Base-by-base conservation (phyloP, 2,113 vertebrate species). In the Etheostoma cragini region DNA sequence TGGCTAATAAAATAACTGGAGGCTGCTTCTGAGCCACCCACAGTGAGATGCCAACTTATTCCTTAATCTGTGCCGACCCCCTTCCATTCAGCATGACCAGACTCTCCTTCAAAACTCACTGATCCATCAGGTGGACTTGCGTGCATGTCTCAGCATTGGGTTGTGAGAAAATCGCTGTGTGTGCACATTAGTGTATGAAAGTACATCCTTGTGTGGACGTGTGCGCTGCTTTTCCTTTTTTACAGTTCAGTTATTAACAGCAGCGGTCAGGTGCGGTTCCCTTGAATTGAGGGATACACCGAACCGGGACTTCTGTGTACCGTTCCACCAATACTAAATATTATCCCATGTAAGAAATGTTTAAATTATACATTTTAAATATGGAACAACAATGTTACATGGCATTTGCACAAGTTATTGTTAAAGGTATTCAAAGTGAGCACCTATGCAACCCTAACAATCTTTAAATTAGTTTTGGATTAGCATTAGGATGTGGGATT, bases 1-100 rank as follows among this genome's bases (percentile, higher is more conserved):
- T 87, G 72, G 80, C 72, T 89, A 88, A 88, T 88, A 83, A 89
- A 89, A 89, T 88, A 87, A 84, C 76, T 82, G n/a, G 68, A 83
- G 81, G 85, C 80, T 78, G 78, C 71, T 88, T 79, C 62, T 12
- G 14, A 81, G 62, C 47, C 70, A 60, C 87, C 79, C 72, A 68
- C 85, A 78, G 85, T 3, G 82, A 86, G 53, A 70, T 52, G n/a
- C 50, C 33, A 60, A 76, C 77, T 88, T 67, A 38, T 79, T 83
- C 71, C 75, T 86, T 86, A 84, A 88, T 87, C 82, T 67, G 76
- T 15, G 17, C 8, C 70, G 57, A 60, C 30, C 67, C 33, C 75
- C 72, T 65, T 67, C 80, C 16, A 24, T 75, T 83, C 49, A 72
- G 76, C 66, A 19, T 63, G 80, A 74, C 78, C 83, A 0, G 19